Conservation (phyloP, 1,140 invertebrate species). For the Drosophila leontia region DNA sequence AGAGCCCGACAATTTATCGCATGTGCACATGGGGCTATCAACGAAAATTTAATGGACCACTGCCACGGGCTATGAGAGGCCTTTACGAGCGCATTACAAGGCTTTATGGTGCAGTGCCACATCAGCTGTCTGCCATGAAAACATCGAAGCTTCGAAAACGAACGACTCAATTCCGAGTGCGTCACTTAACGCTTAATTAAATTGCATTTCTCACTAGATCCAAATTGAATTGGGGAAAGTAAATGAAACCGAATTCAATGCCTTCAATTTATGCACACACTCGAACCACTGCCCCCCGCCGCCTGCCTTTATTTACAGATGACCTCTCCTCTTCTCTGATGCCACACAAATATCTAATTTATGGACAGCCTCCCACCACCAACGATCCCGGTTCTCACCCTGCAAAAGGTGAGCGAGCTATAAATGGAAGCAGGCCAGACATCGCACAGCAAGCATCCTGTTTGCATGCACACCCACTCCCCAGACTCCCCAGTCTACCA, state of each 20-base stretch:
- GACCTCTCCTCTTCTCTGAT: neutral
- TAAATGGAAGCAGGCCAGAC: conserved; percentile 59
- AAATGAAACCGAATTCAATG: conserved; percentile 45
- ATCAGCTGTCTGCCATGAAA: conserved; percentile 56
- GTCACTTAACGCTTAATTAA: conserved; percentile 68
- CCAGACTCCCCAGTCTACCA: neutral
- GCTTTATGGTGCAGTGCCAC: conserved; percentile 38
- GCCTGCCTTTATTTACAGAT: conserved; percentile 50
- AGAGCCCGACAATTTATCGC: conserved; percentile 33
- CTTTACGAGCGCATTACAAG: conserved; percentile 68
- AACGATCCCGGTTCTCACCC: neutral
- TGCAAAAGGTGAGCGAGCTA: conserved; percentile 42
- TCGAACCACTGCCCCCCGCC: neutral
- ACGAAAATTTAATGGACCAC: conserved; percentile 72
- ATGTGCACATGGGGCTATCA: conserved; percentile 58
- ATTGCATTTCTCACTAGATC: conserved; percentile 52
- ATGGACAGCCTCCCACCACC: conserved; percentile 37
- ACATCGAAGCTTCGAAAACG: conserved; percentile 8
- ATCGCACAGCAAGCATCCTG: conserved; percentile 38
- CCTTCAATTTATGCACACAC: conserved; percentile 35
- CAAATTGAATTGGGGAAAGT: conserved; percentile 54
- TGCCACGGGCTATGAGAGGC: conserved; percentile 53
- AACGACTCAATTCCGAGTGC: conserved; percentile 39
- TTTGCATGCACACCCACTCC: conserved; percentile 31
- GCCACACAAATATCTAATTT: conserved; percentile 57